Base-by-base conservation (phyloP, 2,113 vertebrate genomes). In the Kryptolebias marmoratus region DNA sequence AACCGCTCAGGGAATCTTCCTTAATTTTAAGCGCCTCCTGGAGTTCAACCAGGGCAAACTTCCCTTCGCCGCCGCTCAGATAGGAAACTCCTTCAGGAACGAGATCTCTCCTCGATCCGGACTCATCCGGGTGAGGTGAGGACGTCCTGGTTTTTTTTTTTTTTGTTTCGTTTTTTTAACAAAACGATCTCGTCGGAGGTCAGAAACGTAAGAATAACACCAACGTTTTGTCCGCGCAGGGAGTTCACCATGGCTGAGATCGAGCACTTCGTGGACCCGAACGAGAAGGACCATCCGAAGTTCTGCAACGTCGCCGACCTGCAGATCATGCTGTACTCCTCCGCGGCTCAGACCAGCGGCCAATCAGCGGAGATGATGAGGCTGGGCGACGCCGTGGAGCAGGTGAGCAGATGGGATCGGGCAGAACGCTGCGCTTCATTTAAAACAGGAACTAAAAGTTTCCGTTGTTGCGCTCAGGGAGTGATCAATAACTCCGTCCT, bases 161-260 rank as follows among this genome's bases (percentile, higher is more conserved):
- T 10, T 2, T 1, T 27, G 9, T 3, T 42, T 8, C 1, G 1
- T 9, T 27, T 53, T 1, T 49, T 18, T 13, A 49, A 18, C 15
- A 22, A 27, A 11, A 42, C 39, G 10, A 10, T 42, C 39, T 9
- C 13, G 16, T 18, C 9, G 32, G 31, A n/a, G 30, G 49, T 9
- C 42, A n/a, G 10, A 27, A 48, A 60, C 0, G 8, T 36, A 5
- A 50, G 57, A 30, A 1, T 27, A 49, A 65, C 28, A 1, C 39
- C 9, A 22, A 4, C 14, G 2, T 12, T 2, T 3, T 77, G 5
- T 77, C 9, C 22, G 0, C 15, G 7, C 85, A 99, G 98, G 81
- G 98, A 99, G 92, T 99, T 99, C 92, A 99, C 98, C 58, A 99
- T 99, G 98, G 98, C 97, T 67, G 98, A 99, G 93, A 99, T 99